These are phyloP conservation scores for Melanotaenia boesemani DNA, from an alignment of 2,797 vertebrate species.

Conservation along the genomic window DNA sequence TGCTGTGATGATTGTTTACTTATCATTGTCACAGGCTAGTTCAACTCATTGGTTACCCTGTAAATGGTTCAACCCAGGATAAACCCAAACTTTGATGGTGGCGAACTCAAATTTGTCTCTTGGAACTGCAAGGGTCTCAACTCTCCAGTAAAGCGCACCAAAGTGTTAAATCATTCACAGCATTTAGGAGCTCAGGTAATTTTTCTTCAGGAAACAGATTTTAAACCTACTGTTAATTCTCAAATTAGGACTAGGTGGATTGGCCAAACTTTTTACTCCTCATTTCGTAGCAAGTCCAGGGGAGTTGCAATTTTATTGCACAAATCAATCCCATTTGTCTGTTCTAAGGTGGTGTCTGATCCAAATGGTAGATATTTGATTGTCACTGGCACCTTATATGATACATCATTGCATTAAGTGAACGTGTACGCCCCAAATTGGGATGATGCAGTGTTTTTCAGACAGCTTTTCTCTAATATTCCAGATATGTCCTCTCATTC, in stretches of 20 bases:
- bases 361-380: background rate
- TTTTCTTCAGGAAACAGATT: background rate
- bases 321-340: conserved; percentile 8
- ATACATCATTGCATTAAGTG: too few relatives aligned
- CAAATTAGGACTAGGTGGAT: background rate
- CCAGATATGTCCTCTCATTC: too few relatives aligned
- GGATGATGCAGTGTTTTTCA: too few relatives aligned
- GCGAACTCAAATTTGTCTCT: background rate
- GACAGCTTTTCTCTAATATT: too few relatives aligned
- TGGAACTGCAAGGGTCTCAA: conserved; percentile 4
- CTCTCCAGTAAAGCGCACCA: background rate
- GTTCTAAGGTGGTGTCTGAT: background rate
- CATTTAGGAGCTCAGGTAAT: conserved; percentile 1
- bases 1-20: too few relatives aligned
- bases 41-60: background rate
- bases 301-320: conserved; percentile 5
- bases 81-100: background rate
- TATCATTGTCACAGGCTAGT: too few relatives aligned
- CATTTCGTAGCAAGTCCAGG: background rate
- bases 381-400: background rate
- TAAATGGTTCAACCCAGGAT: background rate
- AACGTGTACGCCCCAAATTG: too few relatives aligned
- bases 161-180: background rate
- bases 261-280: background rate
- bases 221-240: background rate